Evolutionary conservation across 2,888 invertebrate genomes (phyloP).

Genomic region (Drosophila ustulata): DNA sequence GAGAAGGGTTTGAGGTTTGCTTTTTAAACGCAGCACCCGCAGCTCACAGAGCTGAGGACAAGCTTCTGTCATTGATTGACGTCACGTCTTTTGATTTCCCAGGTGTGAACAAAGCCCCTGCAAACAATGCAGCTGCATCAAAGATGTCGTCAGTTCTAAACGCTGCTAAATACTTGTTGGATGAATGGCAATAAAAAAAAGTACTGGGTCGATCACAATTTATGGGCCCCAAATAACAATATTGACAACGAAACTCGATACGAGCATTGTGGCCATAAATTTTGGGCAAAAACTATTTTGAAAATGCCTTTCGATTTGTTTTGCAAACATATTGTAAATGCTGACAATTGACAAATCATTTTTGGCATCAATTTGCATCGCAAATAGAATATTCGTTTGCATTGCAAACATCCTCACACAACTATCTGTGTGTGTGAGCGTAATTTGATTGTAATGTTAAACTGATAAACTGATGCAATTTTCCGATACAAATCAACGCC

Average conservation of each 20-base stretch:
- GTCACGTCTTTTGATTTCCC: slow-evolving; percentile 75
- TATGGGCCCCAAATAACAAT: slow-evolving; percentile 8
- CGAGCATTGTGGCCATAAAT: neutral
- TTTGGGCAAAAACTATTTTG: neutral
- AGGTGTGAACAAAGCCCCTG: slow-evolving; percentile 52
- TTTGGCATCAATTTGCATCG: slow-evolving; percentile 37
- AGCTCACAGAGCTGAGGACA: slow-evolving; percentile 10
- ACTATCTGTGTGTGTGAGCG: slow-evolving; percentile 6
- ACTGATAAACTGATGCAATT: slow-evolving; percentile 48
- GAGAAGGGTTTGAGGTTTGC: neutral
- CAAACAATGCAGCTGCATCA: slow-evolving; percentile 13
- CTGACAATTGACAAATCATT: slow-evolving; percentile 34
- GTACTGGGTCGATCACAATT: neutral
- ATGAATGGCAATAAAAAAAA: neutral
- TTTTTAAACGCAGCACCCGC: slow-evolving; percentile 28
- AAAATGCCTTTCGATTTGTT: slow-evolving; percentile 15
- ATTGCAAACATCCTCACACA: slow-evolving; percentile 22
- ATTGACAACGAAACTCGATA: slow-evolving; percentile 1
- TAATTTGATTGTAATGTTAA: slow-evolving; percentile 57
- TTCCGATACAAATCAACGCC: slow-evolving; percentile 55
- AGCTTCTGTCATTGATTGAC: slow-evolving; percentile 45
- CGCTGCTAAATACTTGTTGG: neutral
- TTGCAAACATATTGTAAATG: slow-evolving; percentile 6
- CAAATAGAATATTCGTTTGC: slow-evolving; percentile 23
- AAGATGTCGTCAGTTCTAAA: neutral